These are phyloP conservation scores for Malurus elegans DNA, from an alignment of 2,113 vertebrate species.

Conservation along the genomic window DNA sequence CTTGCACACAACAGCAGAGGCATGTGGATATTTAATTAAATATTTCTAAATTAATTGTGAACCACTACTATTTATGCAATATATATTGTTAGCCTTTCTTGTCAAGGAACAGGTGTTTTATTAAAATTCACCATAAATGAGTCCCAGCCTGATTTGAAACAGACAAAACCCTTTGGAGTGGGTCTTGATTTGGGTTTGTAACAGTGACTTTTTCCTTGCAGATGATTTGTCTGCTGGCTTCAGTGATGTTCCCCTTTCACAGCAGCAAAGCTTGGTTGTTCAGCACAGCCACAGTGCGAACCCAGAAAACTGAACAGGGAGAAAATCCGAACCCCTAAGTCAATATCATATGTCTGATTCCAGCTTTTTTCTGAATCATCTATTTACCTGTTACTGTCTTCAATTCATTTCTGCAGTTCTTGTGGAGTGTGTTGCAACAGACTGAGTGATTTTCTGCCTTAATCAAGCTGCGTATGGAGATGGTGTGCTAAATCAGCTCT, in stretches of 20 bases:
- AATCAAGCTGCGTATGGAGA: neutral
- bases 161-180: neutral
- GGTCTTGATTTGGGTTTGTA: neutral
- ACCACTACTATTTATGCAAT: neutral
- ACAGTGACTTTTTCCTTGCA: neutral
- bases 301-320: neutral
- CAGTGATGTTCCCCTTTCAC: neutral
- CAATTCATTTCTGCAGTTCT: neutral
- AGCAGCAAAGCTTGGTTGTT: neutral
- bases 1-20: neutral
- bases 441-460: neutral
- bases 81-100: neutral
- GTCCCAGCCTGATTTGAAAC: neutral
- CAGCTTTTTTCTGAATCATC: neutral
- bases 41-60: neutral
- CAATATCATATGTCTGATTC: rapidly evolving
- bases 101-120: neutral
- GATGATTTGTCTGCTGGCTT: neutral
- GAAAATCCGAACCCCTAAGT: neutral
- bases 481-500: neutral
- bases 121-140: neutral
- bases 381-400: neutral
- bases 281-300: neutral
- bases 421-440: neutral
- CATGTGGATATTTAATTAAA: neutral